phyloP scores from a whole-genome alignment of 1,140 invertebrate species.

The Leptestheria dahalacensis region DNA sequence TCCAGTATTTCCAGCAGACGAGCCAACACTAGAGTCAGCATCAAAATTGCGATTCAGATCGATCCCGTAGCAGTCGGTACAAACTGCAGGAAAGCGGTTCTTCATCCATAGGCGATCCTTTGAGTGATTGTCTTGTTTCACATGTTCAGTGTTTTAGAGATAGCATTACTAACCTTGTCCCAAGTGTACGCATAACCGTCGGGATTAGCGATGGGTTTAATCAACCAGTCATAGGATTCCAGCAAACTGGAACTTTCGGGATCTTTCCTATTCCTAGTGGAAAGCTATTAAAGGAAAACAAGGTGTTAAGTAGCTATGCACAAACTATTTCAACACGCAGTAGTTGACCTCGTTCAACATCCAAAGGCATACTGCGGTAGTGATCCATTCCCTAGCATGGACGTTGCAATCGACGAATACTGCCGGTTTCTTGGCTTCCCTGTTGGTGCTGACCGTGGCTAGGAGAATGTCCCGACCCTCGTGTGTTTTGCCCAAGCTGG shows the following conservation, averaged over 20 bases:
- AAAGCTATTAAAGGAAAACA: neutral
- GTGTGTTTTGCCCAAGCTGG: neutral
- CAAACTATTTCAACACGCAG: neutral
- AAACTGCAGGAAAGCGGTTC: neutral
- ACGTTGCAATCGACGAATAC: slow-evolving; percentile 42
- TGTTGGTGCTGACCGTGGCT: slow-evolving; percentile 4
- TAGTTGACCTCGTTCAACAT: slow-evolving; percentile 57
- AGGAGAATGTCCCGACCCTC: slow-evolving; percentile 7
- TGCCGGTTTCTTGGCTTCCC: slow-evolving; percentile 14
- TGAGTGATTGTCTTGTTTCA: too few species aligned
- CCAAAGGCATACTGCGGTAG: slow-evolving; percentile 65
- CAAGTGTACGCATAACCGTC: slow-evolving; percentile 75
- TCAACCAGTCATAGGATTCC: slow-evolving; percentile 62
- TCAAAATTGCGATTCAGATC: neutral
- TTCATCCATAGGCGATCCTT: neutral
- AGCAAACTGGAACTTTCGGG: slow-evolving; percentile 38
- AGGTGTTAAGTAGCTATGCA: too few species aligned
- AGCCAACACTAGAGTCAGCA: neutral
- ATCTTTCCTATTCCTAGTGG: slow-evolving; percentile 19
- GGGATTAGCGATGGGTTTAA: slow-evolving; percentile 65
- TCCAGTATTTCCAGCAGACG: neutral
- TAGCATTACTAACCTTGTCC: slow-evolving; percentile 25
- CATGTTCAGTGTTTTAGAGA: too few species aligned
- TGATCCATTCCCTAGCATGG: slow-evolving; percentile 85
- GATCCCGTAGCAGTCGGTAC: neutral